These are phyloP conservation scores for Nomada fabriciana DNA, from an alignment of 2,888 invertebrate genomes.

Conservation along the genomic window DNA sequence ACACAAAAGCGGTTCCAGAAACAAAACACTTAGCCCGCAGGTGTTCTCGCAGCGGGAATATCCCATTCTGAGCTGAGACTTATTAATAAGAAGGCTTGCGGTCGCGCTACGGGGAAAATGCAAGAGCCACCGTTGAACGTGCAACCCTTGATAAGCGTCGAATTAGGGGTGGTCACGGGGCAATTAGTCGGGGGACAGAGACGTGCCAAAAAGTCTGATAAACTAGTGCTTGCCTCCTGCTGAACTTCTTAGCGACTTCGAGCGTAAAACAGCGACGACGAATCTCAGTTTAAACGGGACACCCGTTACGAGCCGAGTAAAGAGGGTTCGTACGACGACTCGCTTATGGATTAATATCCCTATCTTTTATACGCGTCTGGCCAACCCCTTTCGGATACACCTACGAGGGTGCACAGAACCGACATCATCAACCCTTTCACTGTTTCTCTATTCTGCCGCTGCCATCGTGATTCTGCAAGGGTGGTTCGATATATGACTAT, in stretches of 20 bases:
- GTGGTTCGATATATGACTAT: slow-evolving; percentile 66
- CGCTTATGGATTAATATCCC: slow-evolving; percentile 78
- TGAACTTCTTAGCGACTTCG: slow-evolving; percentile 75
- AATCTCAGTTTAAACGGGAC: slow-evolving; percentile 69
- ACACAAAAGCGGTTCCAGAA: no score
- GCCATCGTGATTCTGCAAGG: slow-evolving; percentile 57
- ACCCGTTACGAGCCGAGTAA: slow-evolving; percentile 64
- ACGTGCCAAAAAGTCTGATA: slow-evolving; percentile 78
- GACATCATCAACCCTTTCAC: background rate
- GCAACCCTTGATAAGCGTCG: slow-evolving; percentile 71
- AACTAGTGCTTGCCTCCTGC: slow-evolving; percentile 65
- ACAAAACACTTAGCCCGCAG: slow-evolving; percentile 12
- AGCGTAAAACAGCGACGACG: slow-evolving; percentile 75
- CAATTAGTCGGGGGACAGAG: slow-evolving; percentile 69
- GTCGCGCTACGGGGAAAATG: slow-evolving; percentile 41
- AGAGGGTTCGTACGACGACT: slow-evolving; percentile 64
- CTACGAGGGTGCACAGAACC: slow-evolving; percentile 46
- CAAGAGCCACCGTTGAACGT: slow-evolving; percentile 62
- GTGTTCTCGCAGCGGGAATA: slow-evolving; percentile 34
- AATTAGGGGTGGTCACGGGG: slow-evolving; percentile 66
- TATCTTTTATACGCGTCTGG: slow-evolving; percentile 69
- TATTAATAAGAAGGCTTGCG: slow-evolving; percentile 58
- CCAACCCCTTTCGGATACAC: slow-evolving; percentile 52
- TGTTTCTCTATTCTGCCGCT: background rate
- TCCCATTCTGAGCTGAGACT: slow-evolving; percentile 27